Base-by-base conservation (phyloP, 2,888 invertebrate genomes). In the Ectropis crepuscularia region DNA sequence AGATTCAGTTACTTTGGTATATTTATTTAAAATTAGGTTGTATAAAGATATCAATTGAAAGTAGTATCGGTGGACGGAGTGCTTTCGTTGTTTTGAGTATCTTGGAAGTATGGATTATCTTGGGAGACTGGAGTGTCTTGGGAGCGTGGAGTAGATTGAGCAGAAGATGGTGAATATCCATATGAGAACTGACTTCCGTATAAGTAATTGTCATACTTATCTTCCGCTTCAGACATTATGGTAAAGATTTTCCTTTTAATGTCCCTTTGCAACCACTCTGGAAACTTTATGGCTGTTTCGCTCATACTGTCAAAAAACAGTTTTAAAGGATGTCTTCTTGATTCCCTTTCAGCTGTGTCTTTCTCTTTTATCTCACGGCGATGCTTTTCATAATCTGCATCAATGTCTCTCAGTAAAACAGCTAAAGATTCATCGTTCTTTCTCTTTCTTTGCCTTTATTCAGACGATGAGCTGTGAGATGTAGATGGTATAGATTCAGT, bases 241-340 rank as follows among this genome's bases (percentile, higher is more conserved):
- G 36, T 55, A 61, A 61, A 55, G 55, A 61, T 38, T 55, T 55
- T 61, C 61, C 43, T 61, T 61, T 61, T 61, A 62, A 55, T 39
- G 50, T 50, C 50, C 51, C 55, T 55, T 62, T 62, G 57, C 61
- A 62, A 62, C 61, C 55, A 57, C 36, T 62, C 61, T 10, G 61
- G 61, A 62, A n/a, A 62, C 12, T 61, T 53, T 37, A 49, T 49
- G 28, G 61, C 57, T 62, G 55, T 62, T 59, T 59, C 53, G 53
- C 59, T 59, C 59, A 59, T 59, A 53, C 59, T 59, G 53, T 28
- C 4, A 28, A 59, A 59, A 59, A 59, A 59, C 41, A 59, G 51
- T 59, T 51, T 53, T 59, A 59, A 59, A 59, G 59, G 53, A 37
- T 59, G 59, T 59, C 46, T 51, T 59, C 46, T 59, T 51, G 53